Percentiles rank a stretch among this genome's conserved stretches.
phyloP scores from a whole-genome alignment of 2,888 invertebrate species.

The Glyphotaelius pellucidus region DNA sequence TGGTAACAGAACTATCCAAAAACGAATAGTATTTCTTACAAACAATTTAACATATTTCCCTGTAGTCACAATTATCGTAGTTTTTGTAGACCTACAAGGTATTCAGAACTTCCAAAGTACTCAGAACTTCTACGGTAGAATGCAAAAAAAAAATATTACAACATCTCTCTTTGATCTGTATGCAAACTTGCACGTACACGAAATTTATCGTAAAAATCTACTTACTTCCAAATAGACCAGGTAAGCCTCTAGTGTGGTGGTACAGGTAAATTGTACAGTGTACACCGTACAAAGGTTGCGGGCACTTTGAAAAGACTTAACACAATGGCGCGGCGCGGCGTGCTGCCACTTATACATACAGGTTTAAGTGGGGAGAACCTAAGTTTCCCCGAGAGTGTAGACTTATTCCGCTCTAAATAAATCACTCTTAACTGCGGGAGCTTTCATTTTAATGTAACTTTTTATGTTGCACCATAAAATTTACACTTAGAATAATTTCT shows the following conservation, averaged over 20 bases:
- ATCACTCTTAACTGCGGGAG: slow-evolving; percentile 66
- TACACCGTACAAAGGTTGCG: neutral
- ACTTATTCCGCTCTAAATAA: slow-evolving; percentile 64
- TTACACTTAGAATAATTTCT: slow-evolving; percentile 66
- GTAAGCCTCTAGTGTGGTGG: neutral
- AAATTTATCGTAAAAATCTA: neutral
- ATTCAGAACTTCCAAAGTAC: neutral
- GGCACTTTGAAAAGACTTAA: neutral
- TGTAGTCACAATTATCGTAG: no score
- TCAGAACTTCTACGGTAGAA: neutral
- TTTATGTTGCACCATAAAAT: slow-evolving; percentile 66
- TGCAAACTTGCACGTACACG: neutral
- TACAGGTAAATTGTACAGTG: neutral
- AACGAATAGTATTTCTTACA: neutral
- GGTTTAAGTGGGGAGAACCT: slow-evolving; percentile 40
- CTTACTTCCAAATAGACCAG: neutral
- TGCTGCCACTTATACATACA: slow-evolving; percentile 11
- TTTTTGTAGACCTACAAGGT: neutral
- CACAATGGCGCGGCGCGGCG: neutral
- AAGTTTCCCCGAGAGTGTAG: slow-evolving; percentile 57
- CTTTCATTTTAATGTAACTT: slow-evolving; percentile 67
- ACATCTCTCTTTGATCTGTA: neutral
- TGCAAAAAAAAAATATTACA: neutral
- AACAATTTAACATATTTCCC: neutral
- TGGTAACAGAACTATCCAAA: no score